These are phyloP conservation scores for Dolichomitus sp. DNA, from an alignment of 2,888 invertebrate species.

Conservation along the genomic window DNA sequence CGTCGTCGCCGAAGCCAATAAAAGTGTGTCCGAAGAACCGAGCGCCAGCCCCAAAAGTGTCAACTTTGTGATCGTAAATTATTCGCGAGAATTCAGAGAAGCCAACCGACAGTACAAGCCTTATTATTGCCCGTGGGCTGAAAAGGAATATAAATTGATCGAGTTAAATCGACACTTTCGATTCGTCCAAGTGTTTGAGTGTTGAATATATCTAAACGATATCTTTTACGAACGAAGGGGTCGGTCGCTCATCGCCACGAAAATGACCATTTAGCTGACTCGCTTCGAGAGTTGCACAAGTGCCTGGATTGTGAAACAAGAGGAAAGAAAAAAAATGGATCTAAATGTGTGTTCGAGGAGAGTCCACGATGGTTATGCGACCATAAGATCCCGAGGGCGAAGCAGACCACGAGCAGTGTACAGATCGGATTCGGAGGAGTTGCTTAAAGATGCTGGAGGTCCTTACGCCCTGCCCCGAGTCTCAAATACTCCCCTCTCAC, in stretches of 20 bases:
- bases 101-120: slow-evolving; percentile 1
- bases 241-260: neutral
- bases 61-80: slow-evolving; percentile 40
- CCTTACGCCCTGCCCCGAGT: slow-evolving; percentile 77
- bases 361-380: slow-evolving; percentile 95
- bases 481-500: slow-evolving; percentile 73
- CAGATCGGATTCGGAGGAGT: slow-evolving; percentile 81
- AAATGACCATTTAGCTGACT: slow-evolving; percentile 1
- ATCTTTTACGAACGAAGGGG: neutral
- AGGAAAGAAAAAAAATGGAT: slow-evolving; percentile 75
- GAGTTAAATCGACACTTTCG: slow-evolving; percentile 19
- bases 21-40: slow-evolving; percentile 42
- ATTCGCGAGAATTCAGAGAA: slow-evolving; percentile 15
- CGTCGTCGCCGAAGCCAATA: slow-evolving; percentile 50
- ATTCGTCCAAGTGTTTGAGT: neutral
- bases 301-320: neutral
- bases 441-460: slow-evolving; percentile 78
- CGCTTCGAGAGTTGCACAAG: neutral
- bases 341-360: slow-evolving; percentile 85
- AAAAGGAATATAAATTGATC: slow-evolving; percentile 10
- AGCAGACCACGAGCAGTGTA: slow-evolving; percentile 80
- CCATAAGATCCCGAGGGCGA: slow-evolving; percentile 90
- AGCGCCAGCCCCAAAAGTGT: slow-evolving; percentile 52
- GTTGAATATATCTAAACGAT: slow-evolving; percentile 18
- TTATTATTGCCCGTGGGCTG: slow-evolving; percentile 4